Conservation (phyloP, 2,888 invertebrate species). For the Drosophila merina region DNA sequence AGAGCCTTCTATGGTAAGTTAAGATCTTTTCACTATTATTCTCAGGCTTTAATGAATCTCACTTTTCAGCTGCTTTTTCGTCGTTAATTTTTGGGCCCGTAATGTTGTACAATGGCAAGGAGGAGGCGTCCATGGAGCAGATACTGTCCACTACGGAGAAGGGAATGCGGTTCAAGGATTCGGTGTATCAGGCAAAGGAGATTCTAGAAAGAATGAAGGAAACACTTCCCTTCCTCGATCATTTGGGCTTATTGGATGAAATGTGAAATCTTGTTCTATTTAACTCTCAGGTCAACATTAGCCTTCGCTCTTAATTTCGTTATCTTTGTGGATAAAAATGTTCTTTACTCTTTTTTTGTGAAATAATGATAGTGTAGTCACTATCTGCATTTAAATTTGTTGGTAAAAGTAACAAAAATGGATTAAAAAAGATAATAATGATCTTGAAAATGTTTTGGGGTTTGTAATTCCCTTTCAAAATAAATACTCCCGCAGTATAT, state of each 20-base stretch:
- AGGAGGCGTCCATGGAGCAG: constrained; percentile 76
- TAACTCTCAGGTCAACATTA: too few relatives aligned
- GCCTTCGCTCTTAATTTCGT: too few relatives aligned
- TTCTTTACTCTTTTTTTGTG: too few relatives aligned
- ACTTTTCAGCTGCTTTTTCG: constrained; percentile 71
- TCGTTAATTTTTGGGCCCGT: constrained; percentile 75
- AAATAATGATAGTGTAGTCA: too few relatives aligned
- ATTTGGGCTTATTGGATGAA: constrained; percentile 79
- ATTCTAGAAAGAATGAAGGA: constrained; percentile 72
- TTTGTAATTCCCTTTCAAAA: not conserved
- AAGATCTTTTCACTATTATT: not conserved
- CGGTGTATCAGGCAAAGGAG: constrained; percentile 66
- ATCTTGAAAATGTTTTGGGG: not conserved
- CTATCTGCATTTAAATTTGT: not conserved
- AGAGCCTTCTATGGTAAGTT: constrained; percentile 59
- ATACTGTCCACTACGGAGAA: constrained; percentile 68
- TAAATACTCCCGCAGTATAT: too few relatives aligned
- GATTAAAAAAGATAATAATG: not conserved
- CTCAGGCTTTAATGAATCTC: not conserved
- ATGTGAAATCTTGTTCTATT: constrained; percentile 23
- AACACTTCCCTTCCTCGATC: constrained; percentile 79
- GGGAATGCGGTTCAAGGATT: constrained; percentile 67
- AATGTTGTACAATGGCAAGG: constrained; percentile 74
- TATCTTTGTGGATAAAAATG: too few relatives aligned
- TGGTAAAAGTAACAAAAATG: not conserved